Conservation (phyloP, 2,113 vertebrate species). For the Ammodytes marinus region DNA sequence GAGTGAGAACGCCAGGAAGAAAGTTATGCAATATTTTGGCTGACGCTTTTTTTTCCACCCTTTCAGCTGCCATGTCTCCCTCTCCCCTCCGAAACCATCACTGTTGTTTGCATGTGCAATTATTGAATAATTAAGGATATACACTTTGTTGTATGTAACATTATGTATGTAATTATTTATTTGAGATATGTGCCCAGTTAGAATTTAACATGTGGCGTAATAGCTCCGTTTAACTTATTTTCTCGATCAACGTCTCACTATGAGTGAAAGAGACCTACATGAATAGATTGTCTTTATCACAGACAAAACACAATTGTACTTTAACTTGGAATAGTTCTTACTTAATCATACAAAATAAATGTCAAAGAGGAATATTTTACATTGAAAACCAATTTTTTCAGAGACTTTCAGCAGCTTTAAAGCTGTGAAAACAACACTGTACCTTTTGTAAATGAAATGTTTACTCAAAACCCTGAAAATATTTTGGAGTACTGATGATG, state of each 20-base stretch:
- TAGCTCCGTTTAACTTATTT: neutral
- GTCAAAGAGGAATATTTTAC: neutral
- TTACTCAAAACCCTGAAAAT: too few species aligned
- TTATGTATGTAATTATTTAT: too few species aligned
- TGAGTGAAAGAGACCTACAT: neutral
- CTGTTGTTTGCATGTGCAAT: neutral
- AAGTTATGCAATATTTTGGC: constrained; percentile 4
- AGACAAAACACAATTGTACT: too few species aligned
- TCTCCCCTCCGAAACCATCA: neutral
- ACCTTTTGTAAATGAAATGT: too few species aligned
- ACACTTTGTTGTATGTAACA: too few species aligned
- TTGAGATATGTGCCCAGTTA: neutral
- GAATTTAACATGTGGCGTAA: too few species aligned
- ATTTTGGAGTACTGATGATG: too few species aligned
- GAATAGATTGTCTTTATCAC: too few species aligned
- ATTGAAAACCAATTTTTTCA: neutral
- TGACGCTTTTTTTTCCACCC: neutral
- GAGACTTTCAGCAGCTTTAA: neutral
- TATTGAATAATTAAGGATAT: neutral
- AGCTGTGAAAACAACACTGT: neutral
- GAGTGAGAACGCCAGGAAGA: neutral
- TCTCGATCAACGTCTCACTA: neutral
- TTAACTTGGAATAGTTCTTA: neutral
- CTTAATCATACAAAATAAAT: neutral
- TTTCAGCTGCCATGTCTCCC: neutral